Conservation (phyloP, 2,888 invertebrate genomes). For the Drosophila fulvimacula region DNA sequence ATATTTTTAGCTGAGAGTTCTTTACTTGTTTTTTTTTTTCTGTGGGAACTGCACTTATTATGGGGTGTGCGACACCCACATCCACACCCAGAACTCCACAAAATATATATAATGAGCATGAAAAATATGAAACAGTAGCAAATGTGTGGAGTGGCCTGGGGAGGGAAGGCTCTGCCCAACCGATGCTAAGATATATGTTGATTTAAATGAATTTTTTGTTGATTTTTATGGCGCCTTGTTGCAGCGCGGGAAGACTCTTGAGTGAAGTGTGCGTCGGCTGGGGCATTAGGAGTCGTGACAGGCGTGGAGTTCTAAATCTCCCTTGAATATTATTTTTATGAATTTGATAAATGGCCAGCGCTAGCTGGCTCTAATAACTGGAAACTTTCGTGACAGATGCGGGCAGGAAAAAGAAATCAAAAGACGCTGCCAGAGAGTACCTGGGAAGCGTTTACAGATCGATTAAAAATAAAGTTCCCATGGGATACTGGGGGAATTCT, state of each 20-base stretch:
- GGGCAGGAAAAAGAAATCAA: constrained; percentile 7
- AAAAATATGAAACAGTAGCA: constrained; percentile 74
- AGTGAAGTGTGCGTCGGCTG: constrained; percentile 60
- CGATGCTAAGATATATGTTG: constrained; percentile 68
- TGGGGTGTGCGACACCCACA: constrained; percentile 58
- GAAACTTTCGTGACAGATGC: constrained; percentile 59
- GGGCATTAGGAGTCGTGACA: constrained; percentile 63
- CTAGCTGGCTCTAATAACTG: constrained; percentile 66
- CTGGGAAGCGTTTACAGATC: constrained; percentile 42
- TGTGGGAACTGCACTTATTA: constrained; percentile 70
- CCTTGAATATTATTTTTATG: constrained; percentile 66
- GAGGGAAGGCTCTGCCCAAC: constrained; percentile 18
- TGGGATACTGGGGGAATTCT: constrained; percentile 1
- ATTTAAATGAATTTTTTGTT: constrained; percentile 78
- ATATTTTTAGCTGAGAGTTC: constrained; percentile 61
- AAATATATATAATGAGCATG: constrained; percentile 55
- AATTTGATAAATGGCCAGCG: constrained; percentile 71
- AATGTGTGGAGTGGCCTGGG: constrained; percentile 48
- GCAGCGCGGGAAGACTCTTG: constrained; percentile 33
- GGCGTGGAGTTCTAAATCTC: constrained; percentile 31
- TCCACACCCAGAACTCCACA: constrained; percentile 14
- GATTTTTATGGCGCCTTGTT: constrained; percentile 75
- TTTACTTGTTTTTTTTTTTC: constrained; percentile 23
- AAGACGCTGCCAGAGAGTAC: constrained; percentile 14
- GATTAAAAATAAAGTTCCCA: constrained; percentile 31